Conservation (phyloP, 2,888 invertebrate genomes). For the Acrobasis repandana region DNA sequence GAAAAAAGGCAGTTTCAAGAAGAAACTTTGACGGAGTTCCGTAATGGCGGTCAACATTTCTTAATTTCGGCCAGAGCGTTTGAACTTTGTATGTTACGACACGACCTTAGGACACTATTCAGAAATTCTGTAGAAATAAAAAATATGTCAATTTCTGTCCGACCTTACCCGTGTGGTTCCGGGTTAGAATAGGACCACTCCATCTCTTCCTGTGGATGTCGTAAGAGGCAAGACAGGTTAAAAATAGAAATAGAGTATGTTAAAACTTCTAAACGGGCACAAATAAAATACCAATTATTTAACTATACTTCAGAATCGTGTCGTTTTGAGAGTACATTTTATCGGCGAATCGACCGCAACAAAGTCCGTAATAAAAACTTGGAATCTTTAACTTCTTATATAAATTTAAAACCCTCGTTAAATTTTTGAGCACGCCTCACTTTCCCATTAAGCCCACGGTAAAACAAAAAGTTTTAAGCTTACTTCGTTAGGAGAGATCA, state of each 20-base stretch:
- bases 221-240: too few relatives aligned
- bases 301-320: background rate
- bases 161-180: too few relatives aligned
- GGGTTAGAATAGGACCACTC: too few relatives aligned
- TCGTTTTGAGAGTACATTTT: background rate
- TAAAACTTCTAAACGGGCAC: too few relatives aligned
- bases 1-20: background rate
- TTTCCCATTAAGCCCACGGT: slow-evolving; percentile 10
- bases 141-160: too few relatives aligned
- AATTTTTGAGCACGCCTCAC: slow-evolving; percentile 15
- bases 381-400: slow-evolving; percentile 13
- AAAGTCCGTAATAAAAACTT: background rate
- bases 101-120: background rate
- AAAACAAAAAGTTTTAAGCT: slow-evolving; percentile 9
- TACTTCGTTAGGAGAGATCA: slow-evolving; percentile 2
- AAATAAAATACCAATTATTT: background rate
- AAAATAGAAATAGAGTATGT: too few relatives aligned
- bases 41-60: background rate
- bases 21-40: background rate
- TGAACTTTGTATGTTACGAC: background rate
- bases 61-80: background rate
- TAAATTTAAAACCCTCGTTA: slow-evolving; percentile 6
- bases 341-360: slow-evolving; percentile 10
- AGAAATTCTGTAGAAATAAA: too few relatives aligned
- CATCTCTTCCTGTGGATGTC: too few relatives aligned